phyloP scores from a whole-genome alignment of 2,113 vertebrate genomes.

The Pelecanus crispus region DNA sequence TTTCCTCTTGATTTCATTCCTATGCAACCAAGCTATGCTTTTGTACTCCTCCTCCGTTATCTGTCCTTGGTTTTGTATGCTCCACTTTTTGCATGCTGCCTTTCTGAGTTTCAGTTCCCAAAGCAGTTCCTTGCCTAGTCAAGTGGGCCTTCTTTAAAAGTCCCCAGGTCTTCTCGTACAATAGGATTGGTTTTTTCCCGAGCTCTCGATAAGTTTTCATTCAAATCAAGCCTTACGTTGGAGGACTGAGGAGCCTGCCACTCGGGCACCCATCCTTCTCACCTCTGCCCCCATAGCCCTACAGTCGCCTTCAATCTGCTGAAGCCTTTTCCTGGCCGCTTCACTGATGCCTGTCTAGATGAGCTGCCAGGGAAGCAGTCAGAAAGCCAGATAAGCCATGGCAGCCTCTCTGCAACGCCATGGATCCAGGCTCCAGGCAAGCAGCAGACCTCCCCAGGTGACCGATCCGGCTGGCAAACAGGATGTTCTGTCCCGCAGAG shows the following conservation, averaged over 20 bases:
- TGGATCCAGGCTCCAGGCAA: background rate
- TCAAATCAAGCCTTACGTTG: background rate
- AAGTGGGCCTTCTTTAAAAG: background rate
- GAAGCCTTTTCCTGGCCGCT: background rate
- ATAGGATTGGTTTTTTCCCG: background rate
- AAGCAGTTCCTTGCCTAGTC: background rate
- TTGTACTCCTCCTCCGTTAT: background rate
- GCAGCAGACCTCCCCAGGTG: background rate
- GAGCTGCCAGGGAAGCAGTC: background rate
- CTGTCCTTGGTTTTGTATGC: background rate
- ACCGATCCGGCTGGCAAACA: background rate
- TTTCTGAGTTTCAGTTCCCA: background rate
- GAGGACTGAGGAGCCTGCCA: background rate
- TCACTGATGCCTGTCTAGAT: background rate
- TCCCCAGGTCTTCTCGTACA: background rate
- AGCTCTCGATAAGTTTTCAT: background rate
- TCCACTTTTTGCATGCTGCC: background rate
- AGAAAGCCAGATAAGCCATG: background rate
- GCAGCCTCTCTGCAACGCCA: background rate
- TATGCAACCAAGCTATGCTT: background rate
- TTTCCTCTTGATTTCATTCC: background rate
- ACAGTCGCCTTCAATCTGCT: constrained; percentile 3
- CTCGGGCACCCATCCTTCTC: background rate
- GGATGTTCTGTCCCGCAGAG: background rate
- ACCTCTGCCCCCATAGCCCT: background rate